Evolutionary conservation across 2,888 invertebrate genomes (phyloP), one percentile per base, ranked within the genome.

Genomic region (Lampropteryx suffumata): DNA sequence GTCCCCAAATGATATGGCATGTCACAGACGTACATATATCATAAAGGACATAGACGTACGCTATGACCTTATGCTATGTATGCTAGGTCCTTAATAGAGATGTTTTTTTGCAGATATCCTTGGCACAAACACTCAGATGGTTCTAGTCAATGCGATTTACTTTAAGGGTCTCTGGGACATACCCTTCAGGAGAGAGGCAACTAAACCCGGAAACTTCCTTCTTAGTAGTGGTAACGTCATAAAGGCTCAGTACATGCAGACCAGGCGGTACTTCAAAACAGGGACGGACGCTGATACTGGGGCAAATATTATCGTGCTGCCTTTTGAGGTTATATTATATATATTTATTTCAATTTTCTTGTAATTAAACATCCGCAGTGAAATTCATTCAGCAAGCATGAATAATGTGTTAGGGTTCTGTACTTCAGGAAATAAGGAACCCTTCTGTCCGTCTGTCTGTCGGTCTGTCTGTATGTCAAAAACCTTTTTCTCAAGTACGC

Each of bases 121-220:
- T 1, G 73, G 84, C 13, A 76, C 87, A 9, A 90, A 92, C 0
- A 83, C 92, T 5, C 90, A 93, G 57, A 74, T 95, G 79, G 74
- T 95, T 4, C 70, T 94, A 26, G 87, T 93, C 3, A 96, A 94
- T 66, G 94, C 94, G 1, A 79, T 95, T 13, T 95, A 92, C 79
- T 95, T 95, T 88, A 94, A 95, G 76, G 95, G 95, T 0, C 69
- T 91, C 0, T 96, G 95, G 95, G 82, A 91, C 14, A 81, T 90
- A 28, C 92, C 91, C 39, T 96, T 96, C 70, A 85, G 91, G 4
- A 74, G 80, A 12, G 83, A 91, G 37, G 65, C 84, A 0, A 95
- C 95, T 0, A 65, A 64, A 40, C 55, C 71, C 0, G 87, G 82
- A 5, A 78, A 81, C 9, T 96, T 96, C 76, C 74, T 89, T 49